Percentiles rank a stretch among this genome's conserved stretches.
Conservation (phyloP, 2,888 invertebrate genomes). For the Agrochola litura region DNA sequence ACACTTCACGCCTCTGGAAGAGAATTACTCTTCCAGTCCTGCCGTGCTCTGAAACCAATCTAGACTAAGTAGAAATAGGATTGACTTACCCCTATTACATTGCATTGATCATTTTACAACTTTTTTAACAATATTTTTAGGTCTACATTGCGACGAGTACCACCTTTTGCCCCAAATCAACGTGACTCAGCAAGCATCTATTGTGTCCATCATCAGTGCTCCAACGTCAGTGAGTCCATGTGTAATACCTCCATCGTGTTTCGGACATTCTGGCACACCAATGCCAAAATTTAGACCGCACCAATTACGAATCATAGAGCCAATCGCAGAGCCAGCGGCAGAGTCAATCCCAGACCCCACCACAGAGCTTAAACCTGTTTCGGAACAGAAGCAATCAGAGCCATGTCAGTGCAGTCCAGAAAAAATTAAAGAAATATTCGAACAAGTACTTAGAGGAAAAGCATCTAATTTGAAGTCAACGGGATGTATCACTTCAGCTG, state of each 20-base stretch:
- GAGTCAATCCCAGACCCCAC: not conserved
- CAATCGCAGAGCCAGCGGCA: not conserved
- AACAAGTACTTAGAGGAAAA: conserved; percentile 34
- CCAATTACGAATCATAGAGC: not conserved
- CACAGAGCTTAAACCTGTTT: not conserved
- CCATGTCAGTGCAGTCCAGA: conserved; percentile 46
- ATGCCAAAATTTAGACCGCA: not conserved
- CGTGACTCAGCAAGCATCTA: conserved; percentile 47
- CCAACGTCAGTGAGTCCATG: conserved; percentile 34
- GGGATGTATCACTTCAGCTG: conserved; percentile 7
- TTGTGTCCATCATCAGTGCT: conserved; percentile 3
- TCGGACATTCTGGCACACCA: not conserved
- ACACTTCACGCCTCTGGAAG: too few relatives aligned
- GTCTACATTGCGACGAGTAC: conserved; percentile 8
- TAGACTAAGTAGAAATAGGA: not conserved
- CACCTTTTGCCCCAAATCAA: not conserved
- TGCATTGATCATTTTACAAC: not conserved
- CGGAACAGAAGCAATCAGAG: conserved; percentile 7
- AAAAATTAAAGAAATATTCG: conserved; percentile 43
- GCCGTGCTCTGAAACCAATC: not conserved
- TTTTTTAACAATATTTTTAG: conserved; percentile 27
- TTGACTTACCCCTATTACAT: not conserved
- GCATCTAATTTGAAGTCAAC: conserved; percentile 24
- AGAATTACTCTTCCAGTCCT: too few relatives aligned
- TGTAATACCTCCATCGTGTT: conserved; percentile 4